These are phyloP conservation scores for Mesitornis unicolor DNA, from an alignment of 2,113 vertebrate species.

Conservation along the genomic window DNA sequence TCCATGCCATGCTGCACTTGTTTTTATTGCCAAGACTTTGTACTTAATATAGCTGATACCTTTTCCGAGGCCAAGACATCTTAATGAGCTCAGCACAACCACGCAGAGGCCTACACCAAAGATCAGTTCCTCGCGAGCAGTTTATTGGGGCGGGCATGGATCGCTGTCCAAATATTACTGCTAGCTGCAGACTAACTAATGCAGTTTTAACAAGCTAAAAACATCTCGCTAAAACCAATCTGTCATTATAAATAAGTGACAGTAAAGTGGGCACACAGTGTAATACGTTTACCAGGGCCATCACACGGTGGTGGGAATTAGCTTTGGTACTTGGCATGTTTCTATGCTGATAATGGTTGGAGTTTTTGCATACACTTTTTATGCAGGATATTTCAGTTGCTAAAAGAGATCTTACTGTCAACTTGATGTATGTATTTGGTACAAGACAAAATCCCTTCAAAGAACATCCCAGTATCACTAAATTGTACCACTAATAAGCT, in stretches of 20 bases:
- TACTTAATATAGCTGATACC: neutral
- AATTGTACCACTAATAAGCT: neutral
- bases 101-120: neutral
- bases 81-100: conserved; percentile 38
- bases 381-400: neutral
- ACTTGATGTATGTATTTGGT: neutral
- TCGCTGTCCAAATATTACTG: neutral
- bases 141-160: neutral
- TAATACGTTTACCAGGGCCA: neutral
- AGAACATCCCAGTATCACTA: neutral
- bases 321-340: neutral
- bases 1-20: conserved; percentile 31
- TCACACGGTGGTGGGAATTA: rapidly evolving
- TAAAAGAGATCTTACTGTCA: neutral
- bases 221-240: neutral
- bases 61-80: neutral
- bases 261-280: neutral
- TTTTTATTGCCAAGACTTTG: conserved; percentile 6
- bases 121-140: neutral
- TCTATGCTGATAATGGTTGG: neutral
- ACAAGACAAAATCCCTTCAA: neutral
- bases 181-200: neutral
- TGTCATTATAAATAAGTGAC: neutral
- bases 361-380: neutral
- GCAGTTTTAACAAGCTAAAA: conserved; percentile 13